phyloP scores from a whole-genome alignment of 1,140 invertebrate species.

The Polyergus mexicanus region DNA sequence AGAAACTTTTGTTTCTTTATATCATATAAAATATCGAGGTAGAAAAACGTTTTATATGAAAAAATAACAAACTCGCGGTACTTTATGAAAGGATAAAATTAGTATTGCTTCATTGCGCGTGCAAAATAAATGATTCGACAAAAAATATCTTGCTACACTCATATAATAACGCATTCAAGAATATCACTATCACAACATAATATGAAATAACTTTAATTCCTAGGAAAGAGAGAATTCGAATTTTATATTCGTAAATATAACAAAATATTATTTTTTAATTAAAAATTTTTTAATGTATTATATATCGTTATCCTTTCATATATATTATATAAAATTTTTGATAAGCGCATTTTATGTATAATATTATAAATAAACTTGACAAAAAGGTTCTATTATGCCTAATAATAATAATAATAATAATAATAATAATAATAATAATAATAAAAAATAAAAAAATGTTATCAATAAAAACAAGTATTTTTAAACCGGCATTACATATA shows the following conservation, averaged over 20 bases:
- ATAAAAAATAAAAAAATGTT: not conserved
- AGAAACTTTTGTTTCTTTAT: not conserved
- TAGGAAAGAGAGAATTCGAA: not conserved
- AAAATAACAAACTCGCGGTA: not conserved
- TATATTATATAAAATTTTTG: not conserved
- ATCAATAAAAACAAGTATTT: slow-evolving; percentile 9
- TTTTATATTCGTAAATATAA: not conserved
- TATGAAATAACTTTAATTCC: not conserved
- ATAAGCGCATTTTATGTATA: not conserved
- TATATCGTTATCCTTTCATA: not conserved
- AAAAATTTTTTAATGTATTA: no score
- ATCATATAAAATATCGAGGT: not conserved
- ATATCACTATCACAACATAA: not conserved
- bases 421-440: not conserved
- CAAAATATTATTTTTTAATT: no score
- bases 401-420: not conserved
- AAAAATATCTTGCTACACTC: not conserved
- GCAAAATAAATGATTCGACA: not conserved
- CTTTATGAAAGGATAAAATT: not conserved
- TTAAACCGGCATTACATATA: not conserved
- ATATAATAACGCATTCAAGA: not conserved
- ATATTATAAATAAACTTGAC: not conserved
- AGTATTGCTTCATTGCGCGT: not conserved
- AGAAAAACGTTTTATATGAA: not conserved
- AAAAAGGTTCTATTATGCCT: not conserved